Conservation (phyloP, 2,888 invertebrate species). For the Limulus polyphemus region DNA sequence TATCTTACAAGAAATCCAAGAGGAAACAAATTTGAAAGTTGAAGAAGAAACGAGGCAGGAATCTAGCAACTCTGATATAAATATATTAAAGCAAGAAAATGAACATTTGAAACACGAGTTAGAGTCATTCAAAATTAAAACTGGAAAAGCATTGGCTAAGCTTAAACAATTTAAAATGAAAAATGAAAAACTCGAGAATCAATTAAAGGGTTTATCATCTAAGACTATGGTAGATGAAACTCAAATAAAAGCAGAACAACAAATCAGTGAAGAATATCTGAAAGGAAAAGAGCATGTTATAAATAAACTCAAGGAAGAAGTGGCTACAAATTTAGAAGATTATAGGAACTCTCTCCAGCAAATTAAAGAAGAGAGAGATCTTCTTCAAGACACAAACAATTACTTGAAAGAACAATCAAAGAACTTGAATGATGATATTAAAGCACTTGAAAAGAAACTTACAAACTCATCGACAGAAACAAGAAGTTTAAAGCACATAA, state of each 20-base stretch:
- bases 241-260: no score
- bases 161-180: slow-evolving; percentile 62
- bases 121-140: slow-evolving; percentile 53
- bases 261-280: neutral
- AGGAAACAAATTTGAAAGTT: slow-evolving; percentile 19
- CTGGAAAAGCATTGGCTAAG: slow-evolving; percentile 65
- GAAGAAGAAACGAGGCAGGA: slow-evolving; percentile 45
- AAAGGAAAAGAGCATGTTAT: slow-evolving; percentile 12
- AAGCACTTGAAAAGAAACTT: neutral
- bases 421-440: slow-evolving; percentile 48
- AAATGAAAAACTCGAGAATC: slow-evolving; percentile 34
- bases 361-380: slow-evolving; percentile 2
- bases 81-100: slow-evolving; percentile 59
- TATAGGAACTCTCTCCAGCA: slow-evolving; percentile 30
- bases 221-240: slow-evolving; percentile 8
- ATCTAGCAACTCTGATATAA: slow-evolving; percentile 45
- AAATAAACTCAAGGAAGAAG: slow-evolving; percentile 8
- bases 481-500: neutral
- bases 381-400: slow-evolving; percentile 3
- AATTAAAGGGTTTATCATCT: slow-evolving; percentile 21
- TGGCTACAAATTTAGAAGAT: neutral
- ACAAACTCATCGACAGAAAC: neutral
- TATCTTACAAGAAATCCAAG: neutral
- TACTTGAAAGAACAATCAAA: slow-evolving; percentile 32
- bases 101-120: slow-evolving; percentile 46